Evolutionary conservation across 1,140 invertebrate genomes (phyloP).

Genomic region (Himalopsyche phryganea): DNA sequence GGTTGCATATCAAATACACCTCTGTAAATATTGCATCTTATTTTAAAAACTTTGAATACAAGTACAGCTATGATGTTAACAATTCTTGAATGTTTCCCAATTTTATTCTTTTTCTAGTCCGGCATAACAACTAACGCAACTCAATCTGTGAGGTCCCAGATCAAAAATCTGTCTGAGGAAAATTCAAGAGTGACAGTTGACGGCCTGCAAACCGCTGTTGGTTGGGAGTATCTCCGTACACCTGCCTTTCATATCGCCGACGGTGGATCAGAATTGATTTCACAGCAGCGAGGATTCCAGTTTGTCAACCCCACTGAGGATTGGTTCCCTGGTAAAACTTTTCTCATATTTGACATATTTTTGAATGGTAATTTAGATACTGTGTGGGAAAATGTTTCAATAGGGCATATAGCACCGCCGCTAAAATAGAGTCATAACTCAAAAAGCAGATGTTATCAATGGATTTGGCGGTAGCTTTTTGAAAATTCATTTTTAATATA

Average conservation of each 20-base stretch:
- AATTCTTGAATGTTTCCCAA: too few relatives aligned
- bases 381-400: too few relatives aligned
- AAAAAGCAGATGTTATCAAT: too few relatives aligned
- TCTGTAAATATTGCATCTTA: neutral
- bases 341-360: too few relatives aligned
- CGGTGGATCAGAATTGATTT: slow-evolving; percentile 62
- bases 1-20: too few relatives aligned
- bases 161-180: slow-evolving; percentile 74
- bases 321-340: slow-evolving; percentile 74
- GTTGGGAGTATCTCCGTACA: slow-evolving; percentile 78
- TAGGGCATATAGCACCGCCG: too few relatives aligned
- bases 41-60: too few relatives aligned
- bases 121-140: slow-evolving; percentile 78
- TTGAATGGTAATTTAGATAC: too few relatives aligned
- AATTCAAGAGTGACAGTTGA: slow-evolving; percentile 67
- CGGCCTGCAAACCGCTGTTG: slow-evolving; percentile 66
- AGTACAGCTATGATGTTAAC: too few relatives aligned
- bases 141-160: slow-evolving; percentile 71
- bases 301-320: slow-evolving; percentile 82
- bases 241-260: slow-evolving; percentile 62
- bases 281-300: slow-evolving; percentile 74
- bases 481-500: too few relatives aligned
- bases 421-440: too few relatives aligned
- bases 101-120: slow-evolving; percentile 41
- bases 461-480: too few relatives aligned